A percentile compares a stretch with the other conserved stretches of the same genome.
These are phyloP conservation scores for Tapera naevia DNA, from an alignment of 2,797 vertebrate species.

Conservation along the genomic window DNA sequence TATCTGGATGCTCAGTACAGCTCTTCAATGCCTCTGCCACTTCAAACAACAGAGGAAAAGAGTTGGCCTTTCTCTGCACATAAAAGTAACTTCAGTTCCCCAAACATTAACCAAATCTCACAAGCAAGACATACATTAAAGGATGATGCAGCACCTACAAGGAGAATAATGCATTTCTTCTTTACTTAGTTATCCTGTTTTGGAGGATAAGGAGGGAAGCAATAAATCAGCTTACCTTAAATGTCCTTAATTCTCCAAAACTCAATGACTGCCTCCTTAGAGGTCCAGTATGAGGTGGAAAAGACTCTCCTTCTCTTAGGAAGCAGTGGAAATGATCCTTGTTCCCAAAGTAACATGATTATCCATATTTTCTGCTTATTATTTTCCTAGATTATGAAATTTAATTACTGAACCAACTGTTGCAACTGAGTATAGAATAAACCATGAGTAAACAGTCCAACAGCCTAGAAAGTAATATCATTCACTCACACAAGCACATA, in stretches of 20 bases:
- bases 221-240: not conserved
- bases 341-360: rapidly evolving
- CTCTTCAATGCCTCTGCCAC: not conserved
- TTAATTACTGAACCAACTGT: not conserved
- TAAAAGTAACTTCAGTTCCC: not conserved
- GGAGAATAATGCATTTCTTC: not conserved
- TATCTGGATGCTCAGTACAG: not conserved
- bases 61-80: not conserved
- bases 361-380: rapidly evolving
- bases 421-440: not conserved
- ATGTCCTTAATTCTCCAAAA: not conserved
- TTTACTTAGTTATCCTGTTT: not conserved
- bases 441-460: not conserved
- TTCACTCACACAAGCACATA: not conserved
- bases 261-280: not conserved
- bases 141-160: not conserved
- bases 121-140: not conserved
- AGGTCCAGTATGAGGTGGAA: not conserved
- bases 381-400: not conserved
- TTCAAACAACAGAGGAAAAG: not conserved
- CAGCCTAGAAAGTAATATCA: not conserved
- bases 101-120: not conserved
- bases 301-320: not conserved
- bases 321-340: not conserved
- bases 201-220: not conserved